These are phyloP conservation scores for Macrochelys suwanniensis DNA, from an alignment of 2,797 vertebrate genomes.

Conservation along the genomic window DNA sequence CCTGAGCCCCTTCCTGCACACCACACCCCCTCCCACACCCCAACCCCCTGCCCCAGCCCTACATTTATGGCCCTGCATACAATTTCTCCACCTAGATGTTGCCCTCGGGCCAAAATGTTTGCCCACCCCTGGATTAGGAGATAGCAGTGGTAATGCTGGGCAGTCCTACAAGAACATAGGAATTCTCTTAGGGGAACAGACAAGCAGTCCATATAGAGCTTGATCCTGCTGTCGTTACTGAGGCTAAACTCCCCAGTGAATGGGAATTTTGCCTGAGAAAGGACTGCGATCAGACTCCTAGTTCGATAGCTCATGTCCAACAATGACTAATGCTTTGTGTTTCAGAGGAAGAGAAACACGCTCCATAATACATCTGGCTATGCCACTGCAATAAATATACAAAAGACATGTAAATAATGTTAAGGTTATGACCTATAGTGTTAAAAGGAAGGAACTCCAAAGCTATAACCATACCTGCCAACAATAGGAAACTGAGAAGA, in stretches of 20 bases:
- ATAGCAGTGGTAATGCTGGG: background rate
- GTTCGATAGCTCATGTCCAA: background rate
- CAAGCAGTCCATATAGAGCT: background rate
- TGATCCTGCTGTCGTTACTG: background rate
- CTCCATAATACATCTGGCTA: background rate
- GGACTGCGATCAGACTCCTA: background rate
- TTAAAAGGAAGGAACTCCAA: slow-evolving; percentile 68
- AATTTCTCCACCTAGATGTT: too few relatives aligned
- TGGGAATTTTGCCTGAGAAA: background rate
- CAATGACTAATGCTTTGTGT: background rate
- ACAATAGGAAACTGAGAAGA: slow-evolving; percentile 60
- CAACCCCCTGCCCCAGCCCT: too few relatives aligned
- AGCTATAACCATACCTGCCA: slow-evolving; percentile 58
- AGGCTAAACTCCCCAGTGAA: background rate
- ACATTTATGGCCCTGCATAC: too few relatives aligned
- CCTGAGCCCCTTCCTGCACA: too few relatives aligned
- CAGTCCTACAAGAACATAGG: background rate
- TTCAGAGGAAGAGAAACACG: slow-evolving; percentile 6
- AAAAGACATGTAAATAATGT: slow-evolving; percentile 34
- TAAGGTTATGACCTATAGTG: slow-evolving; percentile 11
- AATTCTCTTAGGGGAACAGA: background rate
- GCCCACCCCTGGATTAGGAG: background rate
- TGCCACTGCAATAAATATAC: slow-evolving; percentile 29
- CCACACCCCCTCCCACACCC: too few relatives aligned
- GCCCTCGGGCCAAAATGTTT: too few relatives aligned